phyloP scores from a whole-genome alignment of 1,140 invertebrate genomes.

The Heliconius eleuchia region DNA sequence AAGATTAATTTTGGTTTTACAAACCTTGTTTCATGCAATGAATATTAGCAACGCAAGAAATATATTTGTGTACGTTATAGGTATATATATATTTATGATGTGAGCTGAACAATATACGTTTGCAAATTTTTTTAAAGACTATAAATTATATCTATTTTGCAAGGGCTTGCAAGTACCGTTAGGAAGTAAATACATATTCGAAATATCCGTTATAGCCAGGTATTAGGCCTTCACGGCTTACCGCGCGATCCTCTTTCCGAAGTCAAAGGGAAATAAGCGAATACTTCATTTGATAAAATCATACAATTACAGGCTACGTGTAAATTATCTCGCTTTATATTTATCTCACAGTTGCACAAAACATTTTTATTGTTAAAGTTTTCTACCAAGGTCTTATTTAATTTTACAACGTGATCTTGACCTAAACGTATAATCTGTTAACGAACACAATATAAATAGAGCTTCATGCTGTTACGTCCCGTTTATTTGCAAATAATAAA shows the following conservation, averaged over 20 bases:
- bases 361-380: slow-evolving; percentile 1
- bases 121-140: background rate
- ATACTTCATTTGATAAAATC: slow-evolving; percentile 17
- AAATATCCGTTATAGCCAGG: background rate
- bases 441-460: background rate
- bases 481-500: too few relatives aligned
- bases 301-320: background rate
- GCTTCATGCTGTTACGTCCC: too few relatives aligned
- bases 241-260: slow-evolving; percentile 11
- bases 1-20: background rate
- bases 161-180: background rate
- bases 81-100: too few relatives aligned
- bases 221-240: slow-evolving; percentile 19
- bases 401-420: slow-evolving; percentile 1
- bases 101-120: too few relatives aligned
- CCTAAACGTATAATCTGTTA: background rate
- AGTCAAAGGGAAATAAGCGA: background rate
- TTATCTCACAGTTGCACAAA: background rate
- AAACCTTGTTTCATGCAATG: background rate
- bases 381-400: slow-evolving; percentile 2
- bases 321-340: slow-evolving; percentile 12
- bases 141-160: background rate
- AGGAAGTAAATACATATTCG: background rate
- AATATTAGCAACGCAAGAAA: background rate
- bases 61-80: background rate